Percentiles rank a stretch among this genome's conserved stretches.
phyloP scores from a whole-genome alignment of 2,797 vertebrate species.

The Gymnodraco acuticeps region DNA sequence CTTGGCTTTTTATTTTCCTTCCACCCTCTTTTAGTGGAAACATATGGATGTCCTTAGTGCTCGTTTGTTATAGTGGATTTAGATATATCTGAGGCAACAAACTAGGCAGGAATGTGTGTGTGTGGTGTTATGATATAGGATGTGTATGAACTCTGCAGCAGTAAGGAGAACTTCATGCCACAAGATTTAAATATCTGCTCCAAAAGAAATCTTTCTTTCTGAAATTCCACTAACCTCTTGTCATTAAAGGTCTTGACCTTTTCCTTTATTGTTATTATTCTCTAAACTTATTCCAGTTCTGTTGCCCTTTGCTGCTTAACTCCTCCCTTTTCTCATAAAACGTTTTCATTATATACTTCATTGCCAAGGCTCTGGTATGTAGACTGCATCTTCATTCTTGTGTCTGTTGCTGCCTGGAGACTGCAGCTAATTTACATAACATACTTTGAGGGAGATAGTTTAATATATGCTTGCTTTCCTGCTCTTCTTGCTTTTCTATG shows the following conservation, averaged over 20 bases:
- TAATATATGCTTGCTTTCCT: background rate
- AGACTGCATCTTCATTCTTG: background rate
- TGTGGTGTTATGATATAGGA: background rate
- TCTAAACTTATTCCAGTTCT: background rate
- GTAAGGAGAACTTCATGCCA: background rate
- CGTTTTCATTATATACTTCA: background rate
- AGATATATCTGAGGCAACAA: slow-evolving; percentile 14
- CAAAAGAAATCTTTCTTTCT: background rate
- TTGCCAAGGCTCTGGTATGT: slow-evolving; percentile 5
- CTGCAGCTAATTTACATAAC: background rate
- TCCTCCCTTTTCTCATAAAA: background rate
- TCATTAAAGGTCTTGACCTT: slow-evolving; percentile 3
- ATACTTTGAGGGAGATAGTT: background rate
- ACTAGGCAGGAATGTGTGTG: background rate
- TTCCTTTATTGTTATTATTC: background rate
- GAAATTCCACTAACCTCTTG: background rate
- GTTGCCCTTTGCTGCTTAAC: background rate
- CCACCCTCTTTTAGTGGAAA: slow-evolving; percentile 54
- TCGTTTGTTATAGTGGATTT: slow-evolving; percentile 57
- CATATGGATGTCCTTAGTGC: slow-evolving; percentile 32
- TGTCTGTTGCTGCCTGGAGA: background rate
- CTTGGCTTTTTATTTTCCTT: slow-evolving; percentile 26
- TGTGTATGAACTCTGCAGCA: background rate
- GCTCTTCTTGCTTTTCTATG: background rate
- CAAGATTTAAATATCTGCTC: background rate